phyloP scores from a whole-genome alignment of 2,113 vertebrate genomes.

The Nansenia antarctica region DNA sequence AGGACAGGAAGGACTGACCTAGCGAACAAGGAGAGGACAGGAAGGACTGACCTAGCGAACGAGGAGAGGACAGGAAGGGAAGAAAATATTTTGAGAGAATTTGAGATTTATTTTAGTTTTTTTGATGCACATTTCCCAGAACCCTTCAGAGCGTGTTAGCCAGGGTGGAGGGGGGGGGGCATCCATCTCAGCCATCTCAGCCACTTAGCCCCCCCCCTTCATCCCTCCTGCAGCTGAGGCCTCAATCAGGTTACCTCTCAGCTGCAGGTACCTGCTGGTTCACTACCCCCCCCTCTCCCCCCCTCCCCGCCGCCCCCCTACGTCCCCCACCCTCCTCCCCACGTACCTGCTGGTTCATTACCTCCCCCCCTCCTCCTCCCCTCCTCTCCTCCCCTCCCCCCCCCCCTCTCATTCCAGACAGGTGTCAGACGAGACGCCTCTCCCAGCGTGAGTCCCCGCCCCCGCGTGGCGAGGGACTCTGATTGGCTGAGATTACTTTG shows the following conservation, averaged over 20 bases:
- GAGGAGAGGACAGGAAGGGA: background rate
- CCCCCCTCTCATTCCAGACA: slow-evolving; percentile 65
- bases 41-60: too few species aligned
- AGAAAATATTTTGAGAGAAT: too few species aligned
- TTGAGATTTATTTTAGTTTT: too few species aligned
- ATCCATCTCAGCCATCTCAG: slow-evolving; percentile 79
- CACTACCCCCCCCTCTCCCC: too few species aligned
- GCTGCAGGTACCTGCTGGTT: slow-evolving; percentile 77
- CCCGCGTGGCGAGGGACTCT: slow-evolving; percentile 45
- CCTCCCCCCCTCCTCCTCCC: too few species aligned
- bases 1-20: too few species aligned
- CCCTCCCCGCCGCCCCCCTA: too few species aligned
- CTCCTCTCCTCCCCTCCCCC: too few species aligned
- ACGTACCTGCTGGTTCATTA: too few species aligned
- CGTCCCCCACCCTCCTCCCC: too few species aligned
- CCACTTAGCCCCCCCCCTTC: slow-evolving; percentile 78
- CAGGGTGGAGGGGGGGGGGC: slow-evolving; percentile 41
- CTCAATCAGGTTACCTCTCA: slow-evolving; percentile 75
- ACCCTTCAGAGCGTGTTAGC: slow-evolving; percentile 28
- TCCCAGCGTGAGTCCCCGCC: slow-evolving; percentile 48
- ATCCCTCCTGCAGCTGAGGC: slow-evolving; percentile 73
- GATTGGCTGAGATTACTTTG: slow-evolving; percentile 53
- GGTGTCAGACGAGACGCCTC: slow-evolving; percentile 21
- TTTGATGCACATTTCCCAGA: too few species aligned
- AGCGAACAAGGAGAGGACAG: too few species aligned